These are phyloP conservation scores for Mus spicilegus DNA, from an alignment of 2,113 vertebrate species.

Conservation along the genomic window DNA sequence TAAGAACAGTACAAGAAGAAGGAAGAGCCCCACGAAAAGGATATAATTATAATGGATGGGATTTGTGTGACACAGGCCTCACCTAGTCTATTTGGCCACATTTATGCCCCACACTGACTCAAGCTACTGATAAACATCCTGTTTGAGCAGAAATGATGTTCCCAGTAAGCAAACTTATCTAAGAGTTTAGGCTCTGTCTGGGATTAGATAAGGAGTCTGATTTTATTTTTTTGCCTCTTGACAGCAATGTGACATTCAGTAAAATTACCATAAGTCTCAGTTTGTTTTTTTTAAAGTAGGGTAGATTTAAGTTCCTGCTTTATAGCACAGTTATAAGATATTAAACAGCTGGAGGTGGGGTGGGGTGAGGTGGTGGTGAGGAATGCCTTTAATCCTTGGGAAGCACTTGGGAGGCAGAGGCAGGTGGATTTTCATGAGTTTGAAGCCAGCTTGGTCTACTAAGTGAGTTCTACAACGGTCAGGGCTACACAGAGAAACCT, in stretches of 20 bases:
- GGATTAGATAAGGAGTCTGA: background rate
- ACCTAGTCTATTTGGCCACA: background rate
- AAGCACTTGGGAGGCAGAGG: too few relatives aligned
- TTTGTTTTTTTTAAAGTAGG: background rate
- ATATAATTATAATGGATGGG: background rate
- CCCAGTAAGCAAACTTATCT: background rate
- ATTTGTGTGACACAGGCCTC: background rate
- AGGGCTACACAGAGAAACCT: too few relatives aligned
- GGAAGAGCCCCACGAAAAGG: background rate
- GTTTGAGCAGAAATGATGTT: background rate
- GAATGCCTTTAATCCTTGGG: too few relatives aligned
- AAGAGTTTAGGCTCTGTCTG: background rate
- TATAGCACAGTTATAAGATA: background rate
- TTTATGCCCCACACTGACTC: background rate
- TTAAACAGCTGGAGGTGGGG: too few relatives aligned
- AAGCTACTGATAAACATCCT: background rate
- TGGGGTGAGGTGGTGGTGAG: too few relatives aligned
- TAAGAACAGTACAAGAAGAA: background rate
- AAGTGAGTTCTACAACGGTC: too few relatives aligned
- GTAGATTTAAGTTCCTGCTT: background rate
- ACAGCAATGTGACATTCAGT: background rate
- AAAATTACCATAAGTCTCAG: background rate
- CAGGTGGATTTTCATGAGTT: too few relatives aligned
- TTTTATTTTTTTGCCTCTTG: background rate
- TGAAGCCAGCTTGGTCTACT: too few relatives aligned